Evolutionary conservation across 1,140 invertebrate genomes (phyloP), one percentile per base, ranked within the genome.

Genomic region (Hestina assimilis): DNA sequence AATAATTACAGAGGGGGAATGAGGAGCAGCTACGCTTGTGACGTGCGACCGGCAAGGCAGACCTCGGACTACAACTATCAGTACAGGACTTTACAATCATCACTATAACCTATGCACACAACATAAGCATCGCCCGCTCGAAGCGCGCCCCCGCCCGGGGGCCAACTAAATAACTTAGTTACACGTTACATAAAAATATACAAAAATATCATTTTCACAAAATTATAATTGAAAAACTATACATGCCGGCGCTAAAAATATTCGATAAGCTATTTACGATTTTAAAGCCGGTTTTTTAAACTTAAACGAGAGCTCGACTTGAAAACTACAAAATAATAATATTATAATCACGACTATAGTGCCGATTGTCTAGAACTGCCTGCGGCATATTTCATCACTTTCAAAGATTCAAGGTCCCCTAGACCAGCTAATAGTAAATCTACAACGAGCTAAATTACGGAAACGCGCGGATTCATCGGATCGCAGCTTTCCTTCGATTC

Each of bases 61-160:
- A 82, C 81, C 83, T 84, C 79, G 76, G 70, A 78, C 80, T 77
- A 76, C 69, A 74, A 66, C 79, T 79, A 79, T 80, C 79, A 83
- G 82, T 83, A 83, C 83, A 82, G 83, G 75, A 87, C 83, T 89
- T 81, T 81, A 87, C 84, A 87, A 87, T 87, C 84, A 80, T 83
- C 84, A 87, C 84, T 83, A 85, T 79, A 79, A 77, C 75, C 72
- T 73, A 75, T 51, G 57, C 52, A 53, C 52, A 75, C 69, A 76
- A 83, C 74, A 71, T 70, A 79, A 78, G 74, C 75, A 71, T 72
- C 76, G 73, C 69, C 75, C 81, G 67, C 67, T 75, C 79, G 66
- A 19, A 38, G 33, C 33, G 33, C 33, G 15, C 33, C 33, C 33
- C 15, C 8, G n/a, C 24, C 15, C 33, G 5, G 15, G 33, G 33